These are phyloP conservation scores for Eupithecia inturbata DNA, from an alignment of 2,888 invertebrate genomes.

Conservation along the genomic window DNA sequence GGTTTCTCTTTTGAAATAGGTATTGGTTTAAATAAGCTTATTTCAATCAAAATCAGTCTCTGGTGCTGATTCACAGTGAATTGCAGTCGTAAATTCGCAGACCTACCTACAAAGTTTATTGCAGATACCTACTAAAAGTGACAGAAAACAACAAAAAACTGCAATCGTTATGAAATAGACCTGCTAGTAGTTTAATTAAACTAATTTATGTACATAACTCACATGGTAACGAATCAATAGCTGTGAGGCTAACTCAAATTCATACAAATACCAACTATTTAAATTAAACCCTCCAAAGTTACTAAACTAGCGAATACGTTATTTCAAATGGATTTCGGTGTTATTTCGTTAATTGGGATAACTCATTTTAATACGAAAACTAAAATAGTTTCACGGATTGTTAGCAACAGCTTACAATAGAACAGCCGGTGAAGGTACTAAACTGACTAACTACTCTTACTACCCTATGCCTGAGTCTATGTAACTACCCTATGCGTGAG, in stretches of 20 bases:
- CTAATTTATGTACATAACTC: background rate
- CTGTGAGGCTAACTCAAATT: background rate
- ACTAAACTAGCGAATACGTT: conserved; percentile 4
- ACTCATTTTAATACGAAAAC: conserved; percentile 15
- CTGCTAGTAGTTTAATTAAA: background rate
- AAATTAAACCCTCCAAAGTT: conserved; percentile 3
- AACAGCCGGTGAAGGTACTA: background rate
- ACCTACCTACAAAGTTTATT: background rate
- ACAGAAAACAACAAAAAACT: background rate
- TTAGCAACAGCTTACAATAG: conserved; percentile 4
- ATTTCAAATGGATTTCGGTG: conserved; percentile 16
- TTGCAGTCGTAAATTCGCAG: background rate
- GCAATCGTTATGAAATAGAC: background rate
- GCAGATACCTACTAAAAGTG: background rate
- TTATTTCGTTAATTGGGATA: conserved; percentile 18
- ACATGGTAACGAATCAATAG: background rate
- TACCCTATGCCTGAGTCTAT: too few species aligned
- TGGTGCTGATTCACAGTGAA: background rate
- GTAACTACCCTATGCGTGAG: too few species aligned
- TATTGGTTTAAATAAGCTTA: too few species aligned
- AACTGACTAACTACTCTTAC: too few species aligned
- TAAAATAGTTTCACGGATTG: conserved; percentile 29
- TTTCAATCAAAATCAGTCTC: background rate
- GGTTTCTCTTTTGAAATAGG: too few species aligned
- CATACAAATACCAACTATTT: conserved; percentile 5